phyloP scores from a whole-genome alignment of 2,797 vertebrate species.

The Distichodus sexfasciatus region DNA sequence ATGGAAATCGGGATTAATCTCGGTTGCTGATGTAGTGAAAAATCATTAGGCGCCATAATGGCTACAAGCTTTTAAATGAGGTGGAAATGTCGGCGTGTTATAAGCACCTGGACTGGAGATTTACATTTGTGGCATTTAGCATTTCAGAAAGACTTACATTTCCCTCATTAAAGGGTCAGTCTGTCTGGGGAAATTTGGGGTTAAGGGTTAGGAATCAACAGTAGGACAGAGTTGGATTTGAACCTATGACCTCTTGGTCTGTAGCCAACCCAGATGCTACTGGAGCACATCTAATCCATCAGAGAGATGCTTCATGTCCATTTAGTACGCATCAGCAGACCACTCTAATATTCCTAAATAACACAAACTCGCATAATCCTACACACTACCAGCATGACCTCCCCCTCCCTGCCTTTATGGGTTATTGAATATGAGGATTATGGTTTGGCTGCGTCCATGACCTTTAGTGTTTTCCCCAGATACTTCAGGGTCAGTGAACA shows the following conservation, averaged over 20 bases:
- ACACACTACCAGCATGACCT: neutral
- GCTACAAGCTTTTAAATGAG: too few species aligned
- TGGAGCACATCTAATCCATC: too few species aligned
- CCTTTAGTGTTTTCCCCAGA: neutral
- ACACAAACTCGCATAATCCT: neutral
- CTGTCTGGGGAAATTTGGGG: too few species aligned
- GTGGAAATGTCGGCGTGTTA: too few species aligned
- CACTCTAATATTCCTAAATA: neutral
- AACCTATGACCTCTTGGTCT: too few species aligned
- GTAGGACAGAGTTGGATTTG: too few species aligned
- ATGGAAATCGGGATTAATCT: constrained; percentile 1
- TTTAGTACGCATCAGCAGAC: neutral
- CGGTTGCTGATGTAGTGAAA: neutral
- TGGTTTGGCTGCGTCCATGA: neutral
- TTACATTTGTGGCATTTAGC: too few species aligned
- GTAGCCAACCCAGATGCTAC: too few species aligned
- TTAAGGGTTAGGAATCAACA: too few species aligned
- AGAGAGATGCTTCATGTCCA: neutral
- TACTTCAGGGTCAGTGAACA: neutral
- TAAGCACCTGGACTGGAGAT: too few species aligned
- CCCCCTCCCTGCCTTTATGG: neutral
- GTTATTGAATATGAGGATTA: neutral
- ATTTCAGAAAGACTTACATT: too few species aligned
- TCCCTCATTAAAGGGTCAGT: too few species aligned
- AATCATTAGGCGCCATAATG: neutral